Evolutionary conservation across 1,140 invertebrate species (phyloP).

Genomic region (Heliconius congener): DNA sequence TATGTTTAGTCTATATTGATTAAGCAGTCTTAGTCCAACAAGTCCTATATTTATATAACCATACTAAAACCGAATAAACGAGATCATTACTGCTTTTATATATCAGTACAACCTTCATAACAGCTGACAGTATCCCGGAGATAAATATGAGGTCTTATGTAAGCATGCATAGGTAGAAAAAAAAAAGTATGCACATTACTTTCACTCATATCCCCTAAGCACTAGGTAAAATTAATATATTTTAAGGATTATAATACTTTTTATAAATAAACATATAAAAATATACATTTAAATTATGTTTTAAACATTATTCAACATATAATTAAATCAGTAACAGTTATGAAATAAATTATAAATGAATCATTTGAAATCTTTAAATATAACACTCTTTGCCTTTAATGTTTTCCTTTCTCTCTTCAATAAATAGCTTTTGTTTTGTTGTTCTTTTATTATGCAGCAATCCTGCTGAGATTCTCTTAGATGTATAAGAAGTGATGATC

Average conservation of each 20-base stretch:
- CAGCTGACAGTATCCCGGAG: conserved; percentile 35
- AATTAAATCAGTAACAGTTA: conserved; percentile 69
- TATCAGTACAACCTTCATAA: conserved; percentile 35
- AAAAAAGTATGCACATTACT: conserved; percentile 26
- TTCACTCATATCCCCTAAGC: conserved; percentile 38
- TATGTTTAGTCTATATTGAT: conserved; percentile 23
- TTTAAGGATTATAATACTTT: conserved; percentile 66
- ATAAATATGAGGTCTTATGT: conserved; percentile 26
- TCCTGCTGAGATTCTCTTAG: conserved; percentile 56
- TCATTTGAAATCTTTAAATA: conserved; percentile 52
- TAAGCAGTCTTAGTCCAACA: conserved; percentile 38
- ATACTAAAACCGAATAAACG: conserved; percentile 35
- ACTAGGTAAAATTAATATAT: conserved; percentile 47
- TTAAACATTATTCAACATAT: conserved; percentile 72
- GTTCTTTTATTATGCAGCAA: conserved; percentile 30
- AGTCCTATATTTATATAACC: conserved; percentile 34
- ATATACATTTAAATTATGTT: conserved; percentile 75
- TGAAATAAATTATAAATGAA: conserved; percentile 65
- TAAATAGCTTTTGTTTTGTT: conserved; percentile 6
- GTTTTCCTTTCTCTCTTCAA: conserved; percentile 34
- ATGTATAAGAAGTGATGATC: conserved; percentile 21
- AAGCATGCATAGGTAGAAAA: conserved; percentile 25
- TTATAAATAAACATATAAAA: conserved; percentile 75
- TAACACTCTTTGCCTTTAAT: conserved; percentile 45
- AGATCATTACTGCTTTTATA: conserved; percentile 40